Evolutionary conservation across 2,888 invertebrate genomes (phyloP).

Genomic region (Drosophila imparisetae): DNA sequence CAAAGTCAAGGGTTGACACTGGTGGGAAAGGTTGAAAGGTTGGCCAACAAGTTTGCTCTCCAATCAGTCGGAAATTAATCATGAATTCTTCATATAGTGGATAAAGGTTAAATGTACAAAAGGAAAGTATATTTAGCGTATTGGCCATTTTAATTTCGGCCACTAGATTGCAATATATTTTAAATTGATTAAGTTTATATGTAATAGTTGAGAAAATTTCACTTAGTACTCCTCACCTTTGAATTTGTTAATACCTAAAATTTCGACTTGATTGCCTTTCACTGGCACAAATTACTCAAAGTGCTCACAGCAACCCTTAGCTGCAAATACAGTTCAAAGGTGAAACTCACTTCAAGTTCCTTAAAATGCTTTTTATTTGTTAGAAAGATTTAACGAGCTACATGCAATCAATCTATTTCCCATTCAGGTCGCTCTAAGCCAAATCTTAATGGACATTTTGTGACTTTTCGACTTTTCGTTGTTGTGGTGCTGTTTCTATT

Average conservation of each 20-base stretch:
- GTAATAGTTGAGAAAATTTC: neutral
- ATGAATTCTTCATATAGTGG: neutral
- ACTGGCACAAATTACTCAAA: neutral
- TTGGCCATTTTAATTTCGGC: neutral
- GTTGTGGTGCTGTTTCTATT: slow-evolving; percentile 21
- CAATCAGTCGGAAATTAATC: neutral
- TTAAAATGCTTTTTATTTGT: neutral
- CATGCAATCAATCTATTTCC: slow-evolving; percentile 19
- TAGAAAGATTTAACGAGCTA: neutral
- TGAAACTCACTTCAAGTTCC: neutral
- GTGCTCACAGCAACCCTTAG: neutral
- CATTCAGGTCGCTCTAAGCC: slow-evolving; percentile 11
- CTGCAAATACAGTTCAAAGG: neutral
- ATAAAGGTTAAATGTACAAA: neutral
- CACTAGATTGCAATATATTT: accelerated
- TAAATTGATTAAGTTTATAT: neutral
- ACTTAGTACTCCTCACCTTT: neutral
- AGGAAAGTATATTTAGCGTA: too few relatives aligned
- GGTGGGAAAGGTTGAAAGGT: neutral
- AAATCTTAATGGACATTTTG: slow-evolving; percentile 39
- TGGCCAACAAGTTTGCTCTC: neutral
- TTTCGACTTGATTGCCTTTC: neutral
- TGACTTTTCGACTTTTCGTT: slow-evolving; percentile 28
- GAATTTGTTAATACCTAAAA: neutral
- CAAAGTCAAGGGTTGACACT: neutral